Conservation (phyloP, 2,113 vertebrate species). For the Empidonax traillii region DNA sequence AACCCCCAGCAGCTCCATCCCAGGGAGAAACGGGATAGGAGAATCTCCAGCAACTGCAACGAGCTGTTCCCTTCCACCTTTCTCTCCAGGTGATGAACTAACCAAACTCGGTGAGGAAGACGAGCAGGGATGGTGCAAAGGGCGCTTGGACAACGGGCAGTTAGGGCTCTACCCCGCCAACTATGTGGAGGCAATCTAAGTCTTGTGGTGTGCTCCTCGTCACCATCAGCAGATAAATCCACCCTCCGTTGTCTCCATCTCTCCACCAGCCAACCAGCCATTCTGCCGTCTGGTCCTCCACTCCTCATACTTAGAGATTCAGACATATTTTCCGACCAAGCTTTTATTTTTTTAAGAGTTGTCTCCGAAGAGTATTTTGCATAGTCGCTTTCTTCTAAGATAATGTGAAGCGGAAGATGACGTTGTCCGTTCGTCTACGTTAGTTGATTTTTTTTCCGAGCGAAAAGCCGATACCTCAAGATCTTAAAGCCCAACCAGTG, state of each 20-base stretch:
- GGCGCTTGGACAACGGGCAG: conserved; percentile 91
- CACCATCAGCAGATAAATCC: conserved; percentile 51
- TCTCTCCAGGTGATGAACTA: conserved; percentile 88
- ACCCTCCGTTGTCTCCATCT: conserved; percentile 59
- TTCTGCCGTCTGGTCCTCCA: conserved; percentile 56
- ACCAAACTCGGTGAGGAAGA: conserved; percentile 96
- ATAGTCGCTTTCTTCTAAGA: conserved; percentile 64
- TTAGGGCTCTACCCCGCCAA: conserved; percentile 97
- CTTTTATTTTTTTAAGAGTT: conserved; percentile 86
- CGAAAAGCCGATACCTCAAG: conserved; percentile 65
- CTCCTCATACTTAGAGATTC: conserved; percentile 77
- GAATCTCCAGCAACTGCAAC: not conserved
- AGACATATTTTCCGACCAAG: conserved; percentile 83
- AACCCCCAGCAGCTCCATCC: not conserved
- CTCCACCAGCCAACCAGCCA: conserved; percentile 65
- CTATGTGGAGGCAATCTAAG: conserved; percentile 95
- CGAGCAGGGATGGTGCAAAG: conserved; percentile 98
- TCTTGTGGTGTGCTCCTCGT: conserved; percentile 51
- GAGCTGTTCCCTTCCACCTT: not conserved
- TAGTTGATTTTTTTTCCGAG: conserved; percentile 21
- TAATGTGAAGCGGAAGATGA: conserved; percentile 50
- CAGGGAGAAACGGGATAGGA: not conserved
- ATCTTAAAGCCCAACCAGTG: conserved; percentile 65
- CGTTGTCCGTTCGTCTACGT: conserved; percentile 1
- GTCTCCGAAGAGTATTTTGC: conserved; percentile 74